phyloP scores from a whole-genome alignment of 2,113 vertebrate species.

The Uropsilus gracilis region DNA sequence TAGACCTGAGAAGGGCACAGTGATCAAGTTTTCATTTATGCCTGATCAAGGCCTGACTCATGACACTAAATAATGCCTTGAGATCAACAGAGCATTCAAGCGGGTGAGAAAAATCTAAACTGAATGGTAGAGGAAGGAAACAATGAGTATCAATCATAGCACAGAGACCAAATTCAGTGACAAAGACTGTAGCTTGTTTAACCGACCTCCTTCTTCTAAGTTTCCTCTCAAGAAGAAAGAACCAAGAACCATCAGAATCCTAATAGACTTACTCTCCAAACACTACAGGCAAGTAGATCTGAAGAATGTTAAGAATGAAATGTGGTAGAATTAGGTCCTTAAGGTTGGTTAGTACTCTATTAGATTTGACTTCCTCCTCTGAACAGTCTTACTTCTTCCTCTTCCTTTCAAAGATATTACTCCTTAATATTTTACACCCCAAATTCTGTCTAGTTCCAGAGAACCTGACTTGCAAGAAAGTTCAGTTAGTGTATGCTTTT shows the following conservation, averaged over 20 bases:
- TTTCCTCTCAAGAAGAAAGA: not conserved
- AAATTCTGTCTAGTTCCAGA: not conserved
- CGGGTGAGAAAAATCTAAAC: not conserved
- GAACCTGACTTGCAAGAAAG: not conserved
- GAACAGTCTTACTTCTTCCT: not conserved
- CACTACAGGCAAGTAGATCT: not conserved
- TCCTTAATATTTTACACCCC: not conserved
- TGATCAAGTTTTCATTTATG: not conserved
- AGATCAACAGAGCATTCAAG: not conserved
- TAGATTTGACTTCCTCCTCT: not conserved
- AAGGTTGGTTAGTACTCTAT: not conserved
- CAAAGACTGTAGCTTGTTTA: not conserved
- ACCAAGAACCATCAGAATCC: not conserved
- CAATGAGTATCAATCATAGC: not conserved
- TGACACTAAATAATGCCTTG: not conserved
- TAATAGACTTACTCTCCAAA: not conserved
- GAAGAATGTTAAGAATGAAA: not conserved
- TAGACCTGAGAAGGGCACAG: not conserved
- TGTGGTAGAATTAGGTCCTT: not conserved
- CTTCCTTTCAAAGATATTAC: not conserved
- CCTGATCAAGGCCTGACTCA: not conserved
- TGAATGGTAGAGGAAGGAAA: not conserved
- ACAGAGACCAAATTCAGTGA: not conserved
- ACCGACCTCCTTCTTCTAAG: not conserved
- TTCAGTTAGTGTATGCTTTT: not conserved